phyloP scores from a whole-genome alignment of 2,888 invertebrate species.

The Mimas tiliae region DNA sequence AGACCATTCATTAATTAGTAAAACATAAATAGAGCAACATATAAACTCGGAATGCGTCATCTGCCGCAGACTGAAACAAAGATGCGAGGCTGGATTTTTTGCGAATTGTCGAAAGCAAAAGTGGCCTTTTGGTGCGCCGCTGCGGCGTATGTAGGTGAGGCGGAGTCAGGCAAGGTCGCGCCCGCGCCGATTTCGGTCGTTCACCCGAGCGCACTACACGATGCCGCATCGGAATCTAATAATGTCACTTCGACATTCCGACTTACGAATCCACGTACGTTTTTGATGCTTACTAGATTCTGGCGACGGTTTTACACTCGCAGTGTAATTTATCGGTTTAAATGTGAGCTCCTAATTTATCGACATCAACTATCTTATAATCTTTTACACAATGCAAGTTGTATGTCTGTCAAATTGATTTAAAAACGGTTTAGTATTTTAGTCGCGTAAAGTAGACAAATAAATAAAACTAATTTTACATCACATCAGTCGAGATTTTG shows the following conservation, averaged over 20 bases:
- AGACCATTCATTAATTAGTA: not conserved
- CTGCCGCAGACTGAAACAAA: constrained; percentile 40
- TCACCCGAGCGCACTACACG: constrained; percentile 63
- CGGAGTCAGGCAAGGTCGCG: constrained; percentile 79
- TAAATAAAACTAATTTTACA: too few relatives aligned
- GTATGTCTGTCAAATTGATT: too few relatives aligned
- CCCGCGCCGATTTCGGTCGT: constrained; percentile 82
- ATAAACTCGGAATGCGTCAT: constrained; percentile 31
- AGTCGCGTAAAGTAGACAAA: too few relatives aligned
- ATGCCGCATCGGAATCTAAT: constrained; percentile 23
- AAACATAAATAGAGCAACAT: not conserved
- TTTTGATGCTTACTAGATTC: not conserved
- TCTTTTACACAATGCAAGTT: too few relatives aligned
- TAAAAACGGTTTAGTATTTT: too few relatives aligned
- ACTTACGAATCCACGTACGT: not conserved
- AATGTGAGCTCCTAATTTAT: too few relatives aligned
- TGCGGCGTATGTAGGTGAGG: constrained; percentile 81
- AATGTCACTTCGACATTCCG: constrained; percentile 2
- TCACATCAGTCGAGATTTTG: too few relatives aligned
- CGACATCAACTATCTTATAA: too few relatives aligned
- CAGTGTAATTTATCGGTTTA: too few relatives aligned
- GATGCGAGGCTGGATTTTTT: constrained; percentile 59
- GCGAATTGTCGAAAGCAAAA: constrained; percentile 83
- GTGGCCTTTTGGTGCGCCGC: constrained; percentile 69
- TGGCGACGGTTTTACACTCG: too few relatives aligned